These are phyloP conservation scores for Timema podura DNA, from an alignment of 2,888 invertebrate genomes.

Conservation along the genomic window DNA sequence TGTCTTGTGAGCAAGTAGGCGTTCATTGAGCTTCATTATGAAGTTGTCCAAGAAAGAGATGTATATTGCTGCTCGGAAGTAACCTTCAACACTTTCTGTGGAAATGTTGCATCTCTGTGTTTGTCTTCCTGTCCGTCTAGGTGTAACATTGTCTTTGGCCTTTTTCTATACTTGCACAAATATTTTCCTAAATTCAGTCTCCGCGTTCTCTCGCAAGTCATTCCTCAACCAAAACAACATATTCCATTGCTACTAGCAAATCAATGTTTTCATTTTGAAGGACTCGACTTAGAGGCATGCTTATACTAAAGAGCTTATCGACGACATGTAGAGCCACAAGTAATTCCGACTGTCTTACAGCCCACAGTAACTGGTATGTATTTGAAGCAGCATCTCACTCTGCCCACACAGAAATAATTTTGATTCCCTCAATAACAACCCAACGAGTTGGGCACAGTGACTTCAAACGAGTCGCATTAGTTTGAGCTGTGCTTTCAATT, in stretches of 20 bases:
- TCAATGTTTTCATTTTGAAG: constrained; percentile 2
- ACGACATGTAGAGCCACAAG: background rate
- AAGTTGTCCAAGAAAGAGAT: background rate
- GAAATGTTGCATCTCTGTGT: background rate
- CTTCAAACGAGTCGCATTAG: background rate
- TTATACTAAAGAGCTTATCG: background rate
- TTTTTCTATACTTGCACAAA: background rate
- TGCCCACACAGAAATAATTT: background rate
- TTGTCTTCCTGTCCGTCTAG: constrained; percentile 3
- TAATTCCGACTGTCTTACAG: background rate
- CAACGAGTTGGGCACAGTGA: constrained; percentile 16
- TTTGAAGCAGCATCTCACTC: constrained; percentile 2
- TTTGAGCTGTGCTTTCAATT: constrained; percentile 2
- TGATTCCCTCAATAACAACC: constrained; percentile 5
- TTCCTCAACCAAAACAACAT: background rate
- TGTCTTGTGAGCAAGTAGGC: background rate
- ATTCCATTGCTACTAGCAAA: background rate
- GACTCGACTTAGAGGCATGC: background rate
- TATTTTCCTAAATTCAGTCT: background rate
- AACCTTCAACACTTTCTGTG: constrained; percentile 3
- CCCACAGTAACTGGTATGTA: background rate
- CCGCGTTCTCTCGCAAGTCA: background rate
- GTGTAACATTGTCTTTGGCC: no score
- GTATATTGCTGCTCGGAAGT: background rate
- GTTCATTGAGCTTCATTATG: background rate